Evolutionary conservation across 2,797 vertebrate genomes (phyloP), one percentile per base, ranked within the genome.

Genomic region (Melanotaenia pygmaea): DNA sequence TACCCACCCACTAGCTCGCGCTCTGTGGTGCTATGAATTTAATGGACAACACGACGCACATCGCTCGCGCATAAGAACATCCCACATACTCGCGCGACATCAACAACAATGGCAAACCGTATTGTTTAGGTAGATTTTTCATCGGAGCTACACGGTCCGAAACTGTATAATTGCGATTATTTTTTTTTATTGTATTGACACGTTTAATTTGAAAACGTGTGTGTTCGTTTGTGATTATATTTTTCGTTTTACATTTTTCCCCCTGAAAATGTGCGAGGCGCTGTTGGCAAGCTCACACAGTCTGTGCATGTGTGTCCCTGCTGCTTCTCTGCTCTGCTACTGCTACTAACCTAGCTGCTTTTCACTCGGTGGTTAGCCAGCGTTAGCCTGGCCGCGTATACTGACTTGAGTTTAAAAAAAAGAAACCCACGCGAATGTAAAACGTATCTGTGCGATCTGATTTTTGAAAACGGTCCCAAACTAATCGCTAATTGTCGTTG

Each of bases 71-170:
- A 79, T 81, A 78, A 73, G 77, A 70, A 84, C 89, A 85, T 86
- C 89, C 84, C 90, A 90, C 86, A 80, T 79, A 80, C 77, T 86
- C 87, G 82, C 88, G 86, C 86, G 90, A 91, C 91, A 85, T 82
- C 89, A 91, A 91, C 89, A 93, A 94, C 92, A 94, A 93, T 93
- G 89, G 90, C 90, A 93, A 89, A 87, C 84, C 87, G 64, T 82
- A 37, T 76, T 91, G 91, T 92, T 92, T 83, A 87, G 88, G 86
- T 88, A 88, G 85, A 76, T 81, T 64, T 79, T 56, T 81, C 82
- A 87, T 85, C 87, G 88, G 86, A 82, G 87, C 83, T 56, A 74
- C 61, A 77, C 87, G 71, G 58, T 64, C 69, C 56, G 72, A 67
- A 81, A 79, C 53, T 56, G 10, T 45, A 56, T 61, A 59, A 74